These are phyloP conservation scores for Notarius quadriscutis DNA, from an alignment of 2,113 vertebrate species.

Conservation along the genomic window DNA sequence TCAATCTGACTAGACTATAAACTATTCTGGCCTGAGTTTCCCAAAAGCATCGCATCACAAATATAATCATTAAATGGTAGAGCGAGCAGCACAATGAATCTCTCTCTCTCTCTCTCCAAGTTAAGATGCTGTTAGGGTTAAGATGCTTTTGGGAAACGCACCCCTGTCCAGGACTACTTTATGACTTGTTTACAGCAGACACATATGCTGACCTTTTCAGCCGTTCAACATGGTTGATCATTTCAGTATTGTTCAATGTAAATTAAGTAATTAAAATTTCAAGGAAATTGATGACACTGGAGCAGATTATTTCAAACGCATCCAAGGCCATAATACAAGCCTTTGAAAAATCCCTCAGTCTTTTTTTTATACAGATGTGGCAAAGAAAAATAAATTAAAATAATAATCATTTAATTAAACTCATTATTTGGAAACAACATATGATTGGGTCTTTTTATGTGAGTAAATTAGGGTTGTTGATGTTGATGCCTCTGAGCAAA, in stretches of 20 bases:
- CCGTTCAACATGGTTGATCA: constrained; percentile 59
- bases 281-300: constrained; percentile 49
- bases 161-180: constrained; percentile 17
- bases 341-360: constrained; percentile 55
- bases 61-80: no score
- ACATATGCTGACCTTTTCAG: constrained; percentile 62
- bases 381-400: constrained; percentile 66
- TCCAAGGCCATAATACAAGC: constrained; percentile 58
- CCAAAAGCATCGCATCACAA: no score
- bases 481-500: constrained; percentile 17
- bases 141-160: no score
- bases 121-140: no score
- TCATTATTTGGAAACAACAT: constrained; percentile 57
- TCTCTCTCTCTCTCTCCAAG: no score
- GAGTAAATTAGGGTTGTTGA: constrained; percentile 41
- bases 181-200: constrained; percentile 55
- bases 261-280: constrained; percentile 57
- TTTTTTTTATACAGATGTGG: constrained; percentile 43
- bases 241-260: constrained; percentile 61
- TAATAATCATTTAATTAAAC: constrained; percentile 64
- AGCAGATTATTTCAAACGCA: constrained; percentile 61
- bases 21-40: constrained; percentile 44
- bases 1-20: constrained; percentile 56
- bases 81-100: no score
- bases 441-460: constrained; percentile 60